These are phyloP conservation scores for Deilephila porcellus DNA, from an alignment of 2,888 invertebrate species.

Conservation along the genomic window DNA sequence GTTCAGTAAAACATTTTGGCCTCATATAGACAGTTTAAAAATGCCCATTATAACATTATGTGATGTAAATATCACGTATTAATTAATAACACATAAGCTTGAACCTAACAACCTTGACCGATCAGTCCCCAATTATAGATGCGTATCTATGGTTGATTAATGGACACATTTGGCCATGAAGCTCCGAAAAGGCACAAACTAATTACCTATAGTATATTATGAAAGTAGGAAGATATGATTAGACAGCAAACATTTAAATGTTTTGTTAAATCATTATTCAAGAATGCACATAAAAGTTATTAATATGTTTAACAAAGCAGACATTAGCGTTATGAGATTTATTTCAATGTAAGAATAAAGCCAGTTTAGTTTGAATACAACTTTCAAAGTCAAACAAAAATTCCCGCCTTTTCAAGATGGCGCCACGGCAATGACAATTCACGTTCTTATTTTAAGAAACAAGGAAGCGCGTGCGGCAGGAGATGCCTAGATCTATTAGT, in stretches of 20 bases:
- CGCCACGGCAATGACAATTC: background rate
- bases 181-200: background rate
- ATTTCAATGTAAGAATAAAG: no score
- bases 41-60: no score
- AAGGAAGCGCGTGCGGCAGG: background rate
- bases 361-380: background rate
- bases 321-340: background rate
- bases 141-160: background rate
- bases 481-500: background rate
- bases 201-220: background rate
- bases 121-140: background rate
- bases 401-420: conserved; percentile 10
- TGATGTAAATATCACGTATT: background rate
- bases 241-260: no score
- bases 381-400: background rate
- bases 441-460: background rate
- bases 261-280: no score
- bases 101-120: background rate
- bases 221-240: background rate
- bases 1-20: no score
- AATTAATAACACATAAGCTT: background rate
- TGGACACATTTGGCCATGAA: background rate
- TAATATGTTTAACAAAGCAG: no score
- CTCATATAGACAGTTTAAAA: no score
- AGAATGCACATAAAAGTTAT: no score